A percentile compares a stretch with the other conserved stretches of the same genome.
phyloP scores from a whole-genome alignment of 2,113 vertebrate genomes.

The Scalopus aquaticus region DNA sequence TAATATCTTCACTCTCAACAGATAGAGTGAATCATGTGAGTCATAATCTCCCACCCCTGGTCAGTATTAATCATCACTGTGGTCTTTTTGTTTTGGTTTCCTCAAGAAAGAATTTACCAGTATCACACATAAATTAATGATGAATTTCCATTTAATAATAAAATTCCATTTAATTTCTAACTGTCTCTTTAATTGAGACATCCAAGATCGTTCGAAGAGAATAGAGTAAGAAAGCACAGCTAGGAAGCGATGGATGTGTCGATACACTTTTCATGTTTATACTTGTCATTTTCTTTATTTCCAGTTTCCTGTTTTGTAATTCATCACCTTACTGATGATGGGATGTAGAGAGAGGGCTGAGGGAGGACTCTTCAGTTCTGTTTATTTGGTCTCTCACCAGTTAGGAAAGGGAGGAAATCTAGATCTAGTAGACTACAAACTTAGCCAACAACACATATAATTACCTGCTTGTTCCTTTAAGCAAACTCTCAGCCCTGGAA shows the following conservation, averaged over 20 bases:
- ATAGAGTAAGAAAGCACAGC: not conserved
- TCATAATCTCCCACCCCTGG: not conserved
- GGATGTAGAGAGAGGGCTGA: not conserved
- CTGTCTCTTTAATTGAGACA: not conserved
- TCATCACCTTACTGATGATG: not conserved
- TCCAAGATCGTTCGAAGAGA: not conserved
- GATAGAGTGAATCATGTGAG: not conserved
- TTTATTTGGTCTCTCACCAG: not conserved
- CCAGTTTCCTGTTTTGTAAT: not conserved
- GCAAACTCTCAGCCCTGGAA: not conserved
- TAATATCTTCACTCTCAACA: not conserved
- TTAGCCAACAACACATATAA: not conserved
- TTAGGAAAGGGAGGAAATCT: not conserved
- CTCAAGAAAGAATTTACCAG: not conserved
- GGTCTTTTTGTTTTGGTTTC: not conserved
- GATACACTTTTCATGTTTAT: not conserved
- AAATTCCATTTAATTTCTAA: too few species aligned
- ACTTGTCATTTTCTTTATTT: not conserved
- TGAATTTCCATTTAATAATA: not conserved
- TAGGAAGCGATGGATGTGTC: not conserved
- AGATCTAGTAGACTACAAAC: not conserved
- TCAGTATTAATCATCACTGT: not conserved
- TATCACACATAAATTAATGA: not conserved
- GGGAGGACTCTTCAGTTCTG: not conserved
- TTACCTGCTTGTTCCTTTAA: not conserved